Conservation (phyloP, 2,797 vertebrate genomes). For the Artibeus lituratus region DNA sequence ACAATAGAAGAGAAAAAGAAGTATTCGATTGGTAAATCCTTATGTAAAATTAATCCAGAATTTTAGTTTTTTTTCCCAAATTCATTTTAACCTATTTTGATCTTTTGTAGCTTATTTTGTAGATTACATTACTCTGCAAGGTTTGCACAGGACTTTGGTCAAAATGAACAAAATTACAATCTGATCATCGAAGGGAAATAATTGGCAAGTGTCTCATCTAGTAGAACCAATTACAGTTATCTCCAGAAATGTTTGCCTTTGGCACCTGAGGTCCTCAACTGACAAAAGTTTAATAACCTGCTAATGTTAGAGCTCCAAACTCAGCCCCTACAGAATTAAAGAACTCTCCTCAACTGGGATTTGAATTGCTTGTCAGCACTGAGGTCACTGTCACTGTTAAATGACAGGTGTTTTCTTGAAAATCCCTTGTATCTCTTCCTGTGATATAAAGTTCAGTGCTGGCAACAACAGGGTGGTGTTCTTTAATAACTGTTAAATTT, state of each 20-base stretch:
- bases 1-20: neutral
- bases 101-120: constrained; percentile 10
- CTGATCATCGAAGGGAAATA: constrained; percentile 1
- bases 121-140: neutral
- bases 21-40: neutral
- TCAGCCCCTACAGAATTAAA: constrained; percentile 74
- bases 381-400: constrained; percentile 92
- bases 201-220: neutral
- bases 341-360: constrained; percentile 81
- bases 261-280: neutral
- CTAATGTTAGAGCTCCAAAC: constrained; percentile 51
- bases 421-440: constrained; percentile 89
- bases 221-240: neutral
- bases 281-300: neutral
- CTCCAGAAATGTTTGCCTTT: neutral
- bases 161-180: constrained; percentile 9
- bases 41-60: constrained; percentile 26
- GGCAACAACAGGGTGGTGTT: constrained; percentile 87
- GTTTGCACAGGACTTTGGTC: neutral
- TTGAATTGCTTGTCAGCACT: constrained; percentile 90
- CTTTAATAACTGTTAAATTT: constrained; percentile 96
- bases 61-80: neutral
- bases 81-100: constrained; percentile 41
- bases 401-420: constrained; percentile 96
- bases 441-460: constrained; percentile 86